Percentiles rank a stretch among this genome's conserved stretches.
Conservation (phyloP, 64 coral and sea anemone genomes). For the Actinia equina region DNA sequence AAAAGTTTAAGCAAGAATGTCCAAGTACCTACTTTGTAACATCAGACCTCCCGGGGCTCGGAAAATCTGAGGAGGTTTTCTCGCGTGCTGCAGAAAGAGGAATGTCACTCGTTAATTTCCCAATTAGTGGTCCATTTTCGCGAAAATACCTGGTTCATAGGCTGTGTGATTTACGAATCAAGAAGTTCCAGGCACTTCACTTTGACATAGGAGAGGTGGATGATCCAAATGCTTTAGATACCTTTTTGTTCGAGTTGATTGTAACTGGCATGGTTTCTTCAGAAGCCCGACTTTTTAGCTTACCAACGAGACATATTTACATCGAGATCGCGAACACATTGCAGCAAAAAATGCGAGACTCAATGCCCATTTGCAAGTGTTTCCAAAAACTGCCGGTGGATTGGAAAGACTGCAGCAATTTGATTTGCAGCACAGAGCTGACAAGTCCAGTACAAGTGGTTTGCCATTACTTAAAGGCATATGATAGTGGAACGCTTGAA, state of each 20-base stretch:
- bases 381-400: conserved; percentile 40
- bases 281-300: conserved; percentile 46
- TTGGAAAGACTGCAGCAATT: conserved; percentile 40
- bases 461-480: conserved; percentile 71
- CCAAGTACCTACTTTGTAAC: conserved; percentile 72
- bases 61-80: conserved; percentile 81
- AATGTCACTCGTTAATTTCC: conserved; percentile 54
- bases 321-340: conserved; percentile 74
- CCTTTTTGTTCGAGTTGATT: conserved; percentile 57
- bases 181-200: conserved; percentile 60
- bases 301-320: conserved; percentile 46
- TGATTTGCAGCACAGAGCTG: conserved; percentile 42
- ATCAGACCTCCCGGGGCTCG: conserved; percentile 76
- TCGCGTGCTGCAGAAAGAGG: conserved; percentile 46
- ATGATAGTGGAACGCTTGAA: conserved; percentile 48
- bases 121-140: conserved; percentile 82
- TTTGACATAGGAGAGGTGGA: conserved; percentile 78
- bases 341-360: conserved; percentile 45
- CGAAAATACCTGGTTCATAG: conserved; percentile 44
- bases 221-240: conserved; percentile 55
- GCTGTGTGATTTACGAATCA: conserved; percentile 38
- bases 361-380: conserved; percentile 61
- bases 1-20: conserved; percentile 34
- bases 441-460: conserved; percentile 72
- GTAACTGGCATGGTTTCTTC: conserved; percentile 53